phyloP scores from a whole-genome alignment of 2,888 invertebrate genomes.

The Himalopsyche japonica region DNA sequence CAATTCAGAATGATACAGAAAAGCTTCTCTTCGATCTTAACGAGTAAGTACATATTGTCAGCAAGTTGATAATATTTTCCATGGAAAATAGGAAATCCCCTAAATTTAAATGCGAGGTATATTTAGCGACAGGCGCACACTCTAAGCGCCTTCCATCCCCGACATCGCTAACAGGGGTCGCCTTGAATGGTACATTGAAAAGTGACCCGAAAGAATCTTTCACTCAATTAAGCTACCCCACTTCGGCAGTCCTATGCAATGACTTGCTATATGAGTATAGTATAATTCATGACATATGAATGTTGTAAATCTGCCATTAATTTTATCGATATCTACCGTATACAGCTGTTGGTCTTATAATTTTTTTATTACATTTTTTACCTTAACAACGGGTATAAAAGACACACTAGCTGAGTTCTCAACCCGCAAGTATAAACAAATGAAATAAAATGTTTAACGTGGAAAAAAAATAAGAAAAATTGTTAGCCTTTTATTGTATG shows the following conservation, averaged over 20 bases:
- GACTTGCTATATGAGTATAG: background rate
- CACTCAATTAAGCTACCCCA: slow-evolving; percentile 35
- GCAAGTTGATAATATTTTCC: background rate
- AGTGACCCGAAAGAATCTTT: slow-evolving; percentile 30
- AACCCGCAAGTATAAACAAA: too few relatives aligned
- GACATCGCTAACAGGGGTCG: slow-evolving; percentile 14
- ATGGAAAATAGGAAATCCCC: background rate
- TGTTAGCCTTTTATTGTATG: too few relatives aligned
- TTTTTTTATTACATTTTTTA: too few relatives aligned
- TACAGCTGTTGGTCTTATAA: too few relatives aligned
- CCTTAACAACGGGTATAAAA: too few relatives aligned
- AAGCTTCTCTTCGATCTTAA: background rate
- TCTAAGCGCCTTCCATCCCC: background rate
- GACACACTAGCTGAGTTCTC: too few relatives aligned
- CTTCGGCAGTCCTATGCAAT: background rate
- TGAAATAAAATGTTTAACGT: too few relatives aligned
- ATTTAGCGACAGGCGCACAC: background rate
- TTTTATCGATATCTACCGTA: too few relatives aligned
- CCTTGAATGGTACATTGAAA: slow-evolving; percentile 24
- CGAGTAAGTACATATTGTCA: background rate
- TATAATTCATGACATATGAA: background rate
- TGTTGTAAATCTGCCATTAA: background rate
- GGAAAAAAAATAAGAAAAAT: too few relatives aligned
- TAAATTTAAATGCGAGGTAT: background rate
- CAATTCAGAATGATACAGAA: background rate